Percentiles rank a stretch among this genome's conserved stretches.
Conservation (phyloP, 92 coral and sea anemone genomes). For the Desmophyllum pertusum region DNA sequence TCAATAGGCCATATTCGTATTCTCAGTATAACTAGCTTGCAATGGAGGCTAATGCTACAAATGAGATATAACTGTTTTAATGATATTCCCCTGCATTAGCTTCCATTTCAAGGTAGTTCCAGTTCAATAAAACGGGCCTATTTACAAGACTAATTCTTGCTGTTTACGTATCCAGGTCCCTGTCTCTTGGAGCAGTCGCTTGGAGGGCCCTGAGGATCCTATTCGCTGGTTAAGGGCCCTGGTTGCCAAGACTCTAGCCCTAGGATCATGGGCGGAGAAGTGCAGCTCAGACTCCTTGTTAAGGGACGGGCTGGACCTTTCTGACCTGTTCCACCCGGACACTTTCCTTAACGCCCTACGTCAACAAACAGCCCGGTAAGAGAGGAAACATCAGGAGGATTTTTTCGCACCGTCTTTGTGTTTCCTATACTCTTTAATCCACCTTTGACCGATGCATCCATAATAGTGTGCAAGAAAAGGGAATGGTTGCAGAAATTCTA, state of each 20-base stretch:
- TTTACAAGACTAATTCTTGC: neutral
- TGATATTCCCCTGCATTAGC: too few relatives aligned
- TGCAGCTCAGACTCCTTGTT: constrained; percentile 81
- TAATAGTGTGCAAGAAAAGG: too few relatives aligned
- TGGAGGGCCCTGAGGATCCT: constrained; percentile 99
- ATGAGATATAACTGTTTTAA: too few relatives aligned
- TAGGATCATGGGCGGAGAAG: constrained; percentile 99
- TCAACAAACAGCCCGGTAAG: constrained; percentile 97
- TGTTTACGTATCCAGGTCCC: constrained; percentile 74
- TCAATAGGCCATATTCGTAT: too few relatives aligned
- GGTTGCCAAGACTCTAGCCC: constrained; percentile 93
- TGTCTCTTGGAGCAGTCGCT: constrained; percentile 81
- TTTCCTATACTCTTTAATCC: too few relatives aligned
- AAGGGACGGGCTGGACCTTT: constrained; percentile 87
- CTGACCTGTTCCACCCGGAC: constrained; percentile 97
- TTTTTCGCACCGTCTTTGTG: neutral
- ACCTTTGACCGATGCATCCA: too few relatives aligned
- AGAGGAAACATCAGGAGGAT: too few relatives aligned
- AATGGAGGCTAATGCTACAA: too few relatives aligned
- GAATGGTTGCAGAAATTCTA: too few relatives aligned
- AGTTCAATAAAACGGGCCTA: too few relatives aligned
- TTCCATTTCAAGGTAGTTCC: too few relatives aligned
- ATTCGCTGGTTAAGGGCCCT: constrained; percentile 93
- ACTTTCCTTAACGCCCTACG: constrained; percentile 96
- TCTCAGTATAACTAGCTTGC: too few relatives aligned